phyloP scores from a whole-genome alignment of 2,113 vertebrate species.

The Dromiciops gliroides region DNA sequence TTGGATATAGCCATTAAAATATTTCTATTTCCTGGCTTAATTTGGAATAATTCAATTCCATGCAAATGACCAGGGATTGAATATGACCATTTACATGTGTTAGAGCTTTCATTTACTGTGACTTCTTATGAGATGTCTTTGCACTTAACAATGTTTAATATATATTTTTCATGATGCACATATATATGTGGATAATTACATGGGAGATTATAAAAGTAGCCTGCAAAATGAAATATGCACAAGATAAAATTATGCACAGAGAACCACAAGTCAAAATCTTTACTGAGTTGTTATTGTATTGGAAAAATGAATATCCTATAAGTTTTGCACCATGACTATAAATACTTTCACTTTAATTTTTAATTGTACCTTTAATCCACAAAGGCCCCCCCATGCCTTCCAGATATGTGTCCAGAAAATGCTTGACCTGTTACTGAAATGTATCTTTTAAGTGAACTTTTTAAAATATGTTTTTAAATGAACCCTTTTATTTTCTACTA shows the following conservation, averaged over 20 bases:
- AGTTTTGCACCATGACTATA: constrained; percentile 45
- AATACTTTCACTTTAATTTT: constrained; percentile 46
- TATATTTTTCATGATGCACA: not conserved
- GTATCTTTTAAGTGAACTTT: not conserved
- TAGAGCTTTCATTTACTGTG: constrained; percentile 2
- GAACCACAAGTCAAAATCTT: not conserved
- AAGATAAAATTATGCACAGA: constrained; percentile 28
- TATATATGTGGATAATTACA: not conserved
- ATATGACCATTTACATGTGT: not conserved
- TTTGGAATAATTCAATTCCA: constrained; percentile 17
- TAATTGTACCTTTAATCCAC: constrained; percentile 4
- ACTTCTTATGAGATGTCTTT: constrained; percentile 2
- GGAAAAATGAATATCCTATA: constrained; percentile 15
- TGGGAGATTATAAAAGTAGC: constrained; percentile 12
- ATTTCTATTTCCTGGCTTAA: constrained; percentile 31
- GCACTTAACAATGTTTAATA: not conserved
- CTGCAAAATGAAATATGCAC: constrained; percentile 11
- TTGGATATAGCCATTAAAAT: not conserved
- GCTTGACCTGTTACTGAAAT: constrained; percentile 27
- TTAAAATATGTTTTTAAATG: not conserved
- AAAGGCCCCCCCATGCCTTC: constrained; percentile 2
- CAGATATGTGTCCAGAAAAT: not conserved
- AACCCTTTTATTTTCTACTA: not conserved
- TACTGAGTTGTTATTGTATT: not conserved
- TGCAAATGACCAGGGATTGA: not conserved